Percentiles rank a stretch among this genome's conserved stretches.
Evolutionary conservation across 2,797 vertebrate genomes (phyloP).

Genomic region (Novumbra hubbsi): DNA sequence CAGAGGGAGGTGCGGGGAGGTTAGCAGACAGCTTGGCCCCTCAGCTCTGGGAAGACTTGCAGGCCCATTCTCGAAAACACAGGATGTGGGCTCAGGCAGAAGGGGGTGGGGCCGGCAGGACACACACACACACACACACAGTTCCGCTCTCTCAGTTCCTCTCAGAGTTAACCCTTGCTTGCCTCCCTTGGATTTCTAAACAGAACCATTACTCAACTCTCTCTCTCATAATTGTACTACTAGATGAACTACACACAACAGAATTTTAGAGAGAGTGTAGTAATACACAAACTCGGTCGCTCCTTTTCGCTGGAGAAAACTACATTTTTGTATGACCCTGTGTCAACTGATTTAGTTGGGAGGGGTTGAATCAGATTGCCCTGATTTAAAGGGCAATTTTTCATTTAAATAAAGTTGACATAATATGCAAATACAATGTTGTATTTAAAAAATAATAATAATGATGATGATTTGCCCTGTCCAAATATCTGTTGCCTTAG

Average conservation of each 20-base stretch:
- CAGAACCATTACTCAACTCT: background rate
- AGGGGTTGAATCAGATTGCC: no score
- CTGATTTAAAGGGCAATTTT: background rate
- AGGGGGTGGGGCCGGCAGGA: conserved; percentile 42
- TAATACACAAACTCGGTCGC: background rate
- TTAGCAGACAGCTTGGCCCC: conserved; percentile 76
- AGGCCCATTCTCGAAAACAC: conserved; percentile 76
- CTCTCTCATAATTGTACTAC: background rate
- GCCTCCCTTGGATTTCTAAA: conserved; percentile 16
- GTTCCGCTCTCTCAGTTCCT: conserved; percentile 49
- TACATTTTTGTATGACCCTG: background rate
- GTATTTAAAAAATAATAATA: no score
- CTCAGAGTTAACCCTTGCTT: conserved; percentile 63
- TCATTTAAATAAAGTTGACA: background rate
- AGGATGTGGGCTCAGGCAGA: conserved; percentile 76
- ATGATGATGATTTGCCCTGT: no score
- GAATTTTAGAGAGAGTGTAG: background rate
- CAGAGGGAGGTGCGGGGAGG: conserved; percentile 25
- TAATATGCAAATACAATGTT: no score
- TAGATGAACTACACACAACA: background rate
- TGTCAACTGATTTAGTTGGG: background rate
- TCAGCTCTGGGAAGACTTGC: conserved; percentile 73
- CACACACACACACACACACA: conserved; percentile 33
- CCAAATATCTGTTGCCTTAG: no score
- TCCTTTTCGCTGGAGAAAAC: background rate